A percentile compares a stretch with the other conserved stretches of the same genome.
Evolutionary conservation across 2,797 vertebrate species (phyloP).

Genomic region (Geotrypetes seraphini): DNA sequence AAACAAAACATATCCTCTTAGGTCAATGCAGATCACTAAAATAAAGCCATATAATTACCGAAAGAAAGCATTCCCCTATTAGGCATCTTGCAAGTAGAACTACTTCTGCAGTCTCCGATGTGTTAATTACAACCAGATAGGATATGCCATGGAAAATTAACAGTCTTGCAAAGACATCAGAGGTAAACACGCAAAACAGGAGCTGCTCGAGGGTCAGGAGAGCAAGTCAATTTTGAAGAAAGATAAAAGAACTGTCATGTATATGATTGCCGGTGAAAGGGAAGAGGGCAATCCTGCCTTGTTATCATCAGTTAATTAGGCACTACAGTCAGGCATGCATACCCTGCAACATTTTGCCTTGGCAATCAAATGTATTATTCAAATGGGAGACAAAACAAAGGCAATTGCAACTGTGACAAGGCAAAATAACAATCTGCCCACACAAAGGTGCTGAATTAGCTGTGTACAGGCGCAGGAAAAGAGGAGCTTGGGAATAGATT

Average conservation of each 20-base stretch:
- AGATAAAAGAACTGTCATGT: conserved; percentile 66
- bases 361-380: conserved; percentile 69
- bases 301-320: conserved; percentile 75
- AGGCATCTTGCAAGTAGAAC: conserved; percentile 44
- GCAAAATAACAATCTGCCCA: conserved; percentile 24
- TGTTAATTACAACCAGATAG: conserved; percentile 64
- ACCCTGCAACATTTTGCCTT: conserved; percentile 43
- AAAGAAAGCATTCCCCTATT: conserved; percentile 40
- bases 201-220: conserved; percentile 50
- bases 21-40: conserved; percentile 28
- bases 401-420: conserved; percentile 25
- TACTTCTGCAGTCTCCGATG: conserved; percentile 41
- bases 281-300: conserved; percentile 58
- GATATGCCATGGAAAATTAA: conserved; percentile 63
- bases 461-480: conserved; percentile 2
- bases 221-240: conserved; percentile 61
- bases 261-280: conserved; percentile 50
- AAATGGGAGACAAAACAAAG: conserved; percentile 46
- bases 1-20: conserved; percentile 2
- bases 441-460: conserved; percentile 28
- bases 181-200: conserved; percentile 57
- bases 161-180: conserved; percentile 50
- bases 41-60: conserved; percentile 39
- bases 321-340: conserved; percentile 49
- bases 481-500: not conserved